A percentile compares a stretch with the other conserved stretches of the same genome.
Conservation (phyloP, 2,113 vertebrate species). For the Colius striatus region DNA sequence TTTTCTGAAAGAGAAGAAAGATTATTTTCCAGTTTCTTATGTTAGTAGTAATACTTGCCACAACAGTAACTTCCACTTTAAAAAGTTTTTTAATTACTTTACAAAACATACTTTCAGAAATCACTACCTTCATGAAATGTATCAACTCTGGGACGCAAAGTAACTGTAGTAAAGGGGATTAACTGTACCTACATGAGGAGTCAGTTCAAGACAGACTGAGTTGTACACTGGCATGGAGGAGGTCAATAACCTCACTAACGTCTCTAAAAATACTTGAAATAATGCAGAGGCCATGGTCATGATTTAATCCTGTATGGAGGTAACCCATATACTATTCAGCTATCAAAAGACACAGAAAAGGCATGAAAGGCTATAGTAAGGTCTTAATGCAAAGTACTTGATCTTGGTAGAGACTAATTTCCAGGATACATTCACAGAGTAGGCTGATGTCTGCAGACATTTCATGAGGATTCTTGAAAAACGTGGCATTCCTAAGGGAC, state of each 20-base stretch:
- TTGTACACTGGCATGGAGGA: background rate
- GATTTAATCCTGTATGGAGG: background rate
- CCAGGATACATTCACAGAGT: fast-evolving
- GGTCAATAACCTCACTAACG: background rate
- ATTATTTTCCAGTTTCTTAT: background rate
- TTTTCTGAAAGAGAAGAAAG: background rate
- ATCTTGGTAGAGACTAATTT: background rate
- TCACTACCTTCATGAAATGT: background rate
- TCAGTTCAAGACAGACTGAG: background rate
- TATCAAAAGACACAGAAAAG: background rate
- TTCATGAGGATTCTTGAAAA: background rate
- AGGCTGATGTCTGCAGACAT: background rate
- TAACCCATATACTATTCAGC: background rate
- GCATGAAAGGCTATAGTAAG: background rate
- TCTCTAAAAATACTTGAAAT: background rate
- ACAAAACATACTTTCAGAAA: background rate
- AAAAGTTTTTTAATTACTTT: background rate
- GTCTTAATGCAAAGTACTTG: background rate
- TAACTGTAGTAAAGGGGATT: background rate
- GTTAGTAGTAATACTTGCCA: background rate
- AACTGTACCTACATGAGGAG: fast-evolving
- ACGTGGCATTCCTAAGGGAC: fast-evolving
- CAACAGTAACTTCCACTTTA: background rate
- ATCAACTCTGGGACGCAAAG: background rate
- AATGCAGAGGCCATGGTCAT: background rate